A percentile compares a stretch with the other conserved stretches of the same genome.
Evolutionary conservation across 2,797 vertebrate species (phyloP).

Genomic region (Sebastes dallii): DNA sequence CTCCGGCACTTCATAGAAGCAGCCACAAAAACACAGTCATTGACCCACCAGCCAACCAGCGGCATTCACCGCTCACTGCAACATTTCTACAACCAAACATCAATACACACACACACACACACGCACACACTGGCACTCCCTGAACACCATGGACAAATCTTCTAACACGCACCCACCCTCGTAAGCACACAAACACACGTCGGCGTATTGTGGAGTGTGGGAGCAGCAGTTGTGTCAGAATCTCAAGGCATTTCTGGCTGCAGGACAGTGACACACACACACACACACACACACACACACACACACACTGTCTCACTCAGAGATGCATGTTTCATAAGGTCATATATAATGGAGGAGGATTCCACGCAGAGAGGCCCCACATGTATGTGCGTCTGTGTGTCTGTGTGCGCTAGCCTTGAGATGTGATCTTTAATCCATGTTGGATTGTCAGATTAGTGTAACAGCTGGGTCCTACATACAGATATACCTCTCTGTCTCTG

Average conservation of each 20-base stretch:
- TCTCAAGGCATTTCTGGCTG: constrained; percentile 68
- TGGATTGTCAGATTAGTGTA: constrained; percentile 82
- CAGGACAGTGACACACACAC: constrained; percentile 50
- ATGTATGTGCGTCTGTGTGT: constrained; percentile 24
- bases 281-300: constrained; percentile 4
- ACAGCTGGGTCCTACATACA: constrained; percentile 77
- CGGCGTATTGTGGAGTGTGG: constrained; percentile 50
- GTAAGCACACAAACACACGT: constrained; percentile 22
- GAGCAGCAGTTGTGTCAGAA: constrained; percentile 61
- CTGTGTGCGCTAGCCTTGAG: constrained; percentile 36
- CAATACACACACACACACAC: constrained; percentile 23
- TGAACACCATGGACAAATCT: constrained; percentile 6
- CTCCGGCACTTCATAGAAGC: constrained; percentile 48
- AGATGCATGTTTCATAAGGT: constrained; percentile 72
- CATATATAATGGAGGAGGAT: constrained; percentile 75
- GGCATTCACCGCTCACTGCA: constrained; percentile 48
- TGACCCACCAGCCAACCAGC: constrained; percentile 59
- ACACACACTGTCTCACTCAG: constrained; percentile 19
- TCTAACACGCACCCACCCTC: constrained; percentile 9
- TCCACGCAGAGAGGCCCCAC: constrained; percentile 53
- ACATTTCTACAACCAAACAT: constrained; percentile 57
- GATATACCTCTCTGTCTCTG: constrained; percentile 60
- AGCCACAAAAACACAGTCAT: constrained; percentile 61
- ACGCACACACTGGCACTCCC: background rate
- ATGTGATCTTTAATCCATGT: constrained; percentile 77